A percentile compares a stretch with the other conserved stretches of the same genome.
These are phyloP conservation scores for Pyrgus malvae DNA, from an alignment of 2,888 invertebrate species.

Conservation along the genomic window DNA sequence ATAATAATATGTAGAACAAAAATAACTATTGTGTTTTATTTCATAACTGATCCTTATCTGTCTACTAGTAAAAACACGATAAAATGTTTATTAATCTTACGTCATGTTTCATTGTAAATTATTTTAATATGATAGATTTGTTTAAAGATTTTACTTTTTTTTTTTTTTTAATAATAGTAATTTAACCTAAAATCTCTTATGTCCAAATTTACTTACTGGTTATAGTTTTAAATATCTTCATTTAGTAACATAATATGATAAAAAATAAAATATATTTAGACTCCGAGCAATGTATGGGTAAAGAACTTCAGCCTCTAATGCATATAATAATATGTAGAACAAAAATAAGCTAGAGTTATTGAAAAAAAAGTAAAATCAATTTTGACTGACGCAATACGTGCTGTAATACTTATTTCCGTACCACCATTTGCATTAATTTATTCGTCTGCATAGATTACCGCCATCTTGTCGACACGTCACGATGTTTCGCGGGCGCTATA, in stretches of 20 bases:
- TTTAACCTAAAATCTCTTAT: too few relatives aligned
- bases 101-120: background rate
- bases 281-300: too few relatives aligned
- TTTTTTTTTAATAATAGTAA: too few relatives aligned
- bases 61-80: background rate
- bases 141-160: background rate
- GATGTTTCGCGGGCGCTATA: conserved; percentile 39
- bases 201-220: too few relatives aligned
- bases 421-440: conserved; percentile 62
- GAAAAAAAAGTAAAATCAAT: conserved; percentile 41
- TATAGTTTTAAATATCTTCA: too few relatives aligned
- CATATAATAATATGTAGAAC: background rate
- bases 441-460: conserved; percentile 54
- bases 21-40: conserved; percentile 6
- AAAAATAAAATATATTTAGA: too few relatives aligned
- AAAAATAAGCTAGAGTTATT: conserved; percentile 34
- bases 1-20: background rate
- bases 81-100: background rate
- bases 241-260: too few relatives aligned
- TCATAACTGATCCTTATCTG: background rate
- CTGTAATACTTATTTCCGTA: conserved; percentile 49
- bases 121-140: background rate
- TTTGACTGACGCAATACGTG: conserved; percentile 57
- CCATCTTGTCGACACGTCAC: conserved; percentile 51
- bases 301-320: too few relatives aligned